Evolutionary conservation across 2,888 invertebrate genomes (phyloP).

Genomic region (Alsophila aescularia): DNA sequence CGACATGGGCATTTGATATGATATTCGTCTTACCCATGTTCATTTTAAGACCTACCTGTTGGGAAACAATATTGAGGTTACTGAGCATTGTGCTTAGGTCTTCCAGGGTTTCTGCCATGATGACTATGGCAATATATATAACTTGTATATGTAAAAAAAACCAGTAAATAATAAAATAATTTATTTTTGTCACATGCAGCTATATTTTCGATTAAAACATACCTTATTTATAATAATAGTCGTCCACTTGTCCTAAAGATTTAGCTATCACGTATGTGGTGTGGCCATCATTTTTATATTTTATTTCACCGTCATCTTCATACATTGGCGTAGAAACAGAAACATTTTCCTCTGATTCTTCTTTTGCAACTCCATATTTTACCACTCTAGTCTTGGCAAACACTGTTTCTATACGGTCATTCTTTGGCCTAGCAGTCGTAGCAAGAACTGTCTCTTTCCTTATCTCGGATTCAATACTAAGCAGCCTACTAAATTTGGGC

Average conservation of each 20-base stretch:
- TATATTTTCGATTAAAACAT: neutral
- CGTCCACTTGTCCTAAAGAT: conserved; percentile 39
- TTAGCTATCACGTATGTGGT: conserved; percentile 47
- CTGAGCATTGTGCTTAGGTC: no score
- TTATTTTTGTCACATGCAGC: neutral
- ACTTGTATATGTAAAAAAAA: no score
- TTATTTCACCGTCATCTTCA: conserved; percentile 16
- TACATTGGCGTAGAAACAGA: neutral
- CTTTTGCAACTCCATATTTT: conserved; percentile 50
- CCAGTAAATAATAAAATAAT: neutral
- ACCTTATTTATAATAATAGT: conserved; percentile 23
- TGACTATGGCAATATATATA: no score
- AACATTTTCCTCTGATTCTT: conserved; percentile 15
- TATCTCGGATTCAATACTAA: conserved; percentile 21
- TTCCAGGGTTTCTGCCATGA: no score
- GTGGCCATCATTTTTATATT: conserved; percentile 28
- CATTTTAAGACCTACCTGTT: no score
- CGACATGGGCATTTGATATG: no score
- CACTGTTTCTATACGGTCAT: conserved; percentile 58
- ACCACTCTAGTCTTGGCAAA: conserved; percentile 68
- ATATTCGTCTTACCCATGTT: no score
- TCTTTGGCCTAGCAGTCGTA: conserved; percentile 22
- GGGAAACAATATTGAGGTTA: no score
- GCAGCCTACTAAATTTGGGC: conserved; percentile 21
- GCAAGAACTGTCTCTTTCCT: conserved; percentile 17